Base-by-base conservation (phyloP, 2,888 invertebrate genomes). In the Oasisia sp. region DNA sequence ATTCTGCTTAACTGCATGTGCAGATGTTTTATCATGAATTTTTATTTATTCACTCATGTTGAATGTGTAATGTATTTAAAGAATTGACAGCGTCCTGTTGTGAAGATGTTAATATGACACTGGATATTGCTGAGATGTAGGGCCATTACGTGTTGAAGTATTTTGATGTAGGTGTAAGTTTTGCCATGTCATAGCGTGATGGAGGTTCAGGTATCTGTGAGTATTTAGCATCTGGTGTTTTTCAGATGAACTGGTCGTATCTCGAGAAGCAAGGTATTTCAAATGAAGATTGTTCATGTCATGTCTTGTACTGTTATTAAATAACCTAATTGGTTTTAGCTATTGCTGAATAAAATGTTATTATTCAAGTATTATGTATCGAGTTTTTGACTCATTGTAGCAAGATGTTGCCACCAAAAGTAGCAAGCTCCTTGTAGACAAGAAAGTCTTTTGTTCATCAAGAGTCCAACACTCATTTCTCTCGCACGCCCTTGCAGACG, bases 271-370 rank as follows among this genome's bases (percentile, higher is more conserved):
- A 19, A 74, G 74, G 74, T 74, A 74, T 74, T 74, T 74, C 74
- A 74, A 74, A 27, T 27, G 74, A 74, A 27, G 19, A 74, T 74
- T 74, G 74, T 74, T 74, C 74, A 19, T 74, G 74, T 74, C 74
- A 19, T 74, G 74, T 74, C 19, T 74, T 74, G n/a, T 74, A 19
- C 74, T 19, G 74, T 74, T 74, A 74, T 74, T 74, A 74, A 74
- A 74, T 74, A 74, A 74, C 74, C 74, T 74, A 74, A 74, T 74
- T 74, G 19, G 74, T 74, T 74, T 74, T 74, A 74, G 74, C 74
- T 74, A 74, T 74, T 74, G 74, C 74, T 74, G 74, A 74, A 74
- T 74, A 74, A 74, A 74, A 27, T 74, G 27, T 74, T 74, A 74
- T 74, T 74, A 74, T 74, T 74, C 74, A 74, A 74, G 74, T 74